These are phyloP conservation scores for Thereva nobilitata DNA, from an alignment of 2,888 invertebrate genomes.

Conservation along the genomic window DNA sequence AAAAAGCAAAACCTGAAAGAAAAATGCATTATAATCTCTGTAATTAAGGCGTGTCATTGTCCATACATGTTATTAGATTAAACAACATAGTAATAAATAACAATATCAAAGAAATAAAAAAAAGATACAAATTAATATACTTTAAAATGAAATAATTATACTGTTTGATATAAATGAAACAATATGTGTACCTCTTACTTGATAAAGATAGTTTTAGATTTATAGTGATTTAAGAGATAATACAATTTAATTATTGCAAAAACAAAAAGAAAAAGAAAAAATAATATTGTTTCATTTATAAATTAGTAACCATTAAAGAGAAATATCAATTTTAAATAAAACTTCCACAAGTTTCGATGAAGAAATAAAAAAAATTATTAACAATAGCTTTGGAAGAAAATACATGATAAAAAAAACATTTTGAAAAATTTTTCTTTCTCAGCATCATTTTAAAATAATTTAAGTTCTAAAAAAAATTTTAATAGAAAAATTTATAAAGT, in stretches of 20 bases:
- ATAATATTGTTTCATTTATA: conserved; percentile 16
- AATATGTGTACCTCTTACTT: conserved; percentile 18
- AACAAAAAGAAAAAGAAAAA: not conserved
- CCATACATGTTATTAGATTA: conserved; percentile 42
- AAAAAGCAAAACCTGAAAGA: not conserved
- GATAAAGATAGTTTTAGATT: not conserved
- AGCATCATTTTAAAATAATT: too few relatives aligned
- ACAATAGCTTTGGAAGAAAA: too few relatives aligned
- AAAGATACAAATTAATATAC: conserved; percentile 2
- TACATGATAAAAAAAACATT: too few relatives aligned
- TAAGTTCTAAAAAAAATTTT: not conserved
- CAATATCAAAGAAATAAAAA: conserved; percentile 9
- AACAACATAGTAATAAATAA: conserved; percentile 29
- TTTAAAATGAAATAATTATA: conserved; percentile 28
- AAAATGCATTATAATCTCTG: conserved; percentile 22
- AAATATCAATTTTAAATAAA: not conserved
- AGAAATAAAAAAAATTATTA: too few relatives aligned
- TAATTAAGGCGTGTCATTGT: conserved; percentile 41
- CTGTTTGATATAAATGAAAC: conserved; percentile 39
- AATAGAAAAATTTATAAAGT: conserved; percentile 24
- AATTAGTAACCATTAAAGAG: not conserved
- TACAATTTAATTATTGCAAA: not conserved
- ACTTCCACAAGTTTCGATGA: too few relatives aligned
- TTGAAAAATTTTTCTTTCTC: too few relatives aligned
- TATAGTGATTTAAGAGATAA: not conserved